Conservation (phyloP, 2,888 invertebrate genomes). For the Cancer borealis region DNA sequence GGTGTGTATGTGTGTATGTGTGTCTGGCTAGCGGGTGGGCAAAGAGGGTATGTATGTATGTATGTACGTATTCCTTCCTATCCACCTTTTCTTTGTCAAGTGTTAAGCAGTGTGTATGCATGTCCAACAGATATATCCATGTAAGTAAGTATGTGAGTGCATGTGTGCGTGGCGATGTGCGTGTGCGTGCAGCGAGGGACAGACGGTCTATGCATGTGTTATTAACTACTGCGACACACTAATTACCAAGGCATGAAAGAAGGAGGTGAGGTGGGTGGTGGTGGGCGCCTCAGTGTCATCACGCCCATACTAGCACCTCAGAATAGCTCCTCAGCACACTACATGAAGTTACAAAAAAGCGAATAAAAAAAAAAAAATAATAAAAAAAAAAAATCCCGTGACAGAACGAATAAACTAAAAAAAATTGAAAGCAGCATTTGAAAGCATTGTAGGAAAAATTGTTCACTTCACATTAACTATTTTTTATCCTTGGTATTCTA, state of each 20-base stretch:
- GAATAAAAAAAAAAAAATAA: conserved; percentile 4
- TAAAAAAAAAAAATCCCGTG: neutral
- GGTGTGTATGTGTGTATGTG: neutral
- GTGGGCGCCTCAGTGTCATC: neutral
- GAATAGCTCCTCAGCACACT: neutral
- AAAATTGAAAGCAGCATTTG: neutral
- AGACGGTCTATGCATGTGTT: neutral
- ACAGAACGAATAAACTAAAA: neutral
- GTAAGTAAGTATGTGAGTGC: neutral
- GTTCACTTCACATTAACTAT: neutral
- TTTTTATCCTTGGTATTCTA: neutral
- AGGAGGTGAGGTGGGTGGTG: neutral
- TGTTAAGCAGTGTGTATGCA: neutral
- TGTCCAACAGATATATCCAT: neutral
- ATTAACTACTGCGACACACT: conserved; percentile 9
- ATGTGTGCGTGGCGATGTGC: neutral
- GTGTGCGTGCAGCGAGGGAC: conserved; percentile 36
- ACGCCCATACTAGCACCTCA: neutral
- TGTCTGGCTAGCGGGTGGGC: neutral
- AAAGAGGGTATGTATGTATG: neutral
- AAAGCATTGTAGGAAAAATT: neutral
- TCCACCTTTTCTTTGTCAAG: neutral
- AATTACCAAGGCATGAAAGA: conserved; percentile 9
- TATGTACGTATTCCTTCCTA: neutral
- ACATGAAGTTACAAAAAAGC: neutral